A percentile compares a stretch with the other conserved stretches of the same genome.
These are phyloP conservation scores for Pseudorhiza aurosa DNA, from an alignment of 30 jellyfish, hydroid and myxozoan genomes.

Conservation along the genomic window DNA sequence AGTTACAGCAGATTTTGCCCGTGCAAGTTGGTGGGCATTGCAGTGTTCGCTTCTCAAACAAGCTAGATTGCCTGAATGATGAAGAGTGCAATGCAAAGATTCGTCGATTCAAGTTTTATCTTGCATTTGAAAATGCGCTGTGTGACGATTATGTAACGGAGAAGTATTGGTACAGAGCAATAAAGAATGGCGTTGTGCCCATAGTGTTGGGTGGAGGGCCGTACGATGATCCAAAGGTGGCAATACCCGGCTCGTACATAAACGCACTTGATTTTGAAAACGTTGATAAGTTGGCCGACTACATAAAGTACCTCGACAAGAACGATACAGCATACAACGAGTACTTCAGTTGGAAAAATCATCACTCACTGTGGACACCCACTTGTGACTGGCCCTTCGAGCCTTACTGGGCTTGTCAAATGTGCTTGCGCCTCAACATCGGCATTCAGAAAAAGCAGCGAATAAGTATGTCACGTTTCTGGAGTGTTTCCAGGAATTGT, in stretches of 20 bases:
- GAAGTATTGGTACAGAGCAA: conserved; percentile 88
- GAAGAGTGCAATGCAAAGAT: conserved; percentile 33
- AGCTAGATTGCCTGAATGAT: conserved; percentile 46
- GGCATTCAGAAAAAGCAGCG: conserved; percentile 32
- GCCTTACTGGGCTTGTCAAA: conserved; percentile 87
- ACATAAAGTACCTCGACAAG: conserved; percentile 77
- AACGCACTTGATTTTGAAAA: conserved; percentile 77
- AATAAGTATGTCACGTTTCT: conserved; percentile 61
- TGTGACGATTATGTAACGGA: conserved; percentile 93
- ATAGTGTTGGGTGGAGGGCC: conserved; percentile 91
- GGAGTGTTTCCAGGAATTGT: conserved; percentile 71
- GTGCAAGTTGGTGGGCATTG: conserved; percentile 92
- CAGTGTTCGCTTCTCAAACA: conserved; percentile 21
- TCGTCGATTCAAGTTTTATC: conserved; percentile 72
- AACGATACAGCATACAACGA: conserved; percentile 95
- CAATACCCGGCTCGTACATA: conserved; percentile 91
- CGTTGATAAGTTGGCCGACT: conserved; percentile 73
- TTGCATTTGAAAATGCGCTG: conserved; percentile 82
- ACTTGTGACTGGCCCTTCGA: conserved; percentile 97
- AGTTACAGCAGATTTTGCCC: conserved; percentile 57
- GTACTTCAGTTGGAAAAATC: conserved; percentile 85
- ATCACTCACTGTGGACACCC: conserved; percentile 69
- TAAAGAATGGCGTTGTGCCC: conserved; percentile 76
- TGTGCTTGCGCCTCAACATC: conserved; percentile 65
- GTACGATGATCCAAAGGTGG: conserved; percentile 73